These are phyloP conservation scores for Mythimna lalbum DNA, from an alignment of 2,888 invertebrate genomes.

Conservation along the genomic window DNA sequence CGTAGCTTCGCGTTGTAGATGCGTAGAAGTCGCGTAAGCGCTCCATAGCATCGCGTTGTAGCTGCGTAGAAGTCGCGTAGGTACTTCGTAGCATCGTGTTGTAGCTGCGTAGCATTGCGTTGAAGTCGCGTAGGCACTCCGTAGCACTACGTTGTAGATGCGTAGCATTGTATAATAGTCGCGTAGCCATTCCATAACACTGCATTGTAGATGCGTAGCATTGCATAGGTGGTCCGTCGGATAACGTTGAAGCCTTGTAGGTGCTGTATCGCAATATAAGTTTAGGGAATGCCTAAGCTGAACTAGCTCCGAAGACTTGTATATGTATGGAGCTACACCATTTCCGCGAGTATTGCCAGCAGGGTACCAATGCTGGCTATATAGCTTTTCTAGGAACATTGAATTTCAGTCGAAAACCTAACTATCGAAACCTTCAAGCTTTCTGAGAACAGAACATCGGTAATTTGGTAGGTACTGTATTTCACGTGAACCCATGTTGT, in stretches of 20 bases:
- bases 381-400: neutral
- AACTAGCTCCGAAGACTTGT: neutral
- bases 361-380: too few relatives aligned
- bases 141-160: conserved; percentile 8
- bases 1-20: neutral
- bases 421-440: neutral
- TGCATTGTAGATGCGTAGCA: conserved; percentile 6
- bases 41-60: neutral
- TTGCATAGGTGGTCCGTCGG: neutral
- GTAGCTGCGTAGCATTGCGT: neutral
- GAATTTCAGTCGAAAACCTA: neutral
- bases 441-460: neutral
- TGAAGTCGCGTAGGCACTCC: neutral
- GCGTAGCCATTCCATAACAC: neutral
- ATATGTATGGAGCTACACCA: neutral
- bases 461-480: neutral
- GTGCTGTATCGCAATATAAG: neutral
- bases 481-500: neutral
- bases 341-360: conserved; percentile 2
- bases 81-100: neutral
- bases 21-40: neutral
- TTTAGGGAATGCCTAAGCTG: neutral
- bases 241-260: neutral
- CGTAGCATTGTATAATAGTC: neutral
- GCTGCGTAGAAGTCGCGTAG: neutral